Base-by-base conservation (phyloP, 2,888 invertebrate genomes). In the Tolmerus cingulatus region DNA sequence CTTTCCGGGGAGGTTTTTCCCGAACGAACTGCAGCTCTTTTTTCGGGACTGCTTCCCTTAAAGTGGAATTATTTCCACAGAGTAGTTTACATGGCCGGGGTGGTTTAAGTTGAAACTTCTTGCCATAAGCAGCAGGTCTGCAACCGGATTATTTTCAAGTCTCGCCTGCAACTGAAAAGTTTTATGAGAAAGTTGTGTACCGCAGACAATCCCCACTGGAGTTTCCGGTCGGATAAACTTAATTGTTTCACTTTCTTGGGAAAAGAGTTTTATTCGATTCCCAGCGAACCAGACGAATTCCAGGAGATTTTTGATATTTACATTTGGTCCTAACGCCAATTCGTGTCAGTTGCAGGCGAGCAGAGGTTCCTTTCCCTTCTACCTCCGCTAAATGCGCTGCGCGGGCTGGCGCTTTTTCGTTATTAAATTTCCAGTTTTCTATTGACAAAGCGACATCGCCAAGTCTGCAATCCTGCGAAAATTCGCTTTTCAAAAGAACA, bases 151-250 rank as follows among this genome's bases (percentile, higher is more conserved):
- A 81, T 81, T 81, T 81, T 43, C 81, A 55, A 66, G 81, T 81
- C 55, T 55, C 81, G 81, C 81, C 81, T 81, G 81, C 81, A 81
- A 81, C 51, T 81, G 81, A 81, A 81, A 81, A 81, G 81, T 81
- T 81, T 81, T 81, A 81, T 55, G 81, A 81, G 81, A 81, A 81
- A 81, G 51, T 81, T 81, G 81, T 55, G 81, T 81, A 30, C 81
- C 81, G 51, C 81, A 81, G 51, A 81, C 51, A 81, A 81, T 81
- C 34, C 81, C 30, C 51, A 51, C 81, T 81, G 81, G 30, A 81
- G 81, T 81, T 81, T 81, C 81, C 51, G 55, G 51, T 51, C 43
- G 55, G 81, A 81, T 81, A 46, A 81, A 81, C 81, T 81, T 81
- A 81, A 81, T 81, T 81, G 81, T 81, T 81, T 81, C 55, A 81